These are phyloP conservation scores for Heterocephalus glaber DNA, from an alignment of 2,113 vertebrate genomes.

Conservation along the genomic window DNA sequence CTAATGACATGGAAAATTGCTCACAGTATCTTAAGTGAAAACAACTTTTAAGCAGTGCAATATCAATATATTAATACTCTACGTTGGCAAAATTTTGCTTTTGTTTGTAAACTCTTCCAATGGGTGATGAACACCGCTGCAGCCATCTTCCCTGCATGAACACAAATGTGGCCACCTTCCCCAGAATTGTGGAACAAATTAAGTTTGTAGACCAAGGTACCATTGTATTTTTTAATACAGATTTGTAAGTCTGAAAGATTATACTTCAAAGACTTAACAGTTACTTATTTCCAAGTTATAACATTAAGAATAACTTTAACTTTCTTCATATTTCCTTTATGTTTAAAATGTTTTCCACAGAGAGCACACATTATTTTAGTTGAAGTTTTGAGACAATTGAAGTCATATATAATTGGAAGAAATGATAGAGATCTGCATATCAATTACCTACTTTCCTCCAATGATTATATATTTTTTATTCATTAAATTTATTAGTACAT, in stretches of 20 bases:
- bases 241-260: neutral
- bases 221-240: neutral
- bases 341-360: neutral
- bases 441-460: neutral
- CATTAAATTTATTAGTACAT: too few relatives aligned
- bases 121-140: neutral
- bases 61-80: neutral
- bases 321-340: neutral
- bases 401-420: neutral
- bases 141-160: neutral
- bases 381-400: slow-evolving; percentile 7
- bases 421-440: neutral
- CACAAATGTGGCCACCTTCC: neutral
- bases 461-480: too few relatives aligned
- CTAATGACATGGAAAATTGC: neutral
- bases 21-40: neutral
- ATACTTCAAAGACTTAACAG: neutral
- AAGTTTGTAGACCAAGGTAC: neutral
- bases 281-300: neutral
- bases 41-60: neutral
- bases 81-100: neutral
- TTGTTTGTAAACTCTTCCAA: neutral
- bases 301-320: slow-evolving; percentile 32
- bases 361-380: neutral
- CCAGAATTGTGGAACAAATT: neutral